These are phyloP conservation scores for Hanleya hanleyi DNA, from an alignment of 2,888 invertebrate genomes.

Conservation along the genomic window DNA sequence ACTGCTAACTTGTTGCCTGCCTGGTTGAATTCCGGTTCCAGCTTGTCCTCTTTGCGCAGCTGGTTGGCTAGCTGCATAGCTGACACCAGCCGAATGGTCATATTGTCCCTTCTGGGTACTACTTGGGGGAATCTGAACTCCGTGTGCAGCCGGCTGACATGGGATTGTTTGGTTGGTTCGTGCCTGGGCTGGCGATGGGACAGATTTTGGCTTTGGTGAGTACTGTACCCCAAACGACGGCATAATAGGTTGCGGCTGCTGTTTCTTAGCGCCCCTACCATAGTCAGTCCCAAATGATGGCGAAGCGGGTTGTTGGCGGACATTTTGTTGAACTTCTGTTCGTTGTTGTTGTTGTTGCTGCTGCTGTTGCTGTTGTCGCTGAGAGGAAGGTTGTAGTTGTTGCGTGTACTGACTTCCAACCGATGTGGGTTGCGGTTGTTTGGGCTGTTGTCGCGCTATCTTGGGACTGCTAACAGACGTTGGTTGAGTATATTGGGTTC, in stretches of 20 bases:
- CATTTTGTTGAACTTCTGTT: no score
- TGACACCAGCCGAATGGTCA: no score
- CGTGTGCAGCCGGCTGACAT: neutral
- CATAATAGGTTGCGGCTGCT: neutral
- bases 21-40: no score
- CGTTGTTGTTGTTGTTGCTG: no score
- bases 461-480: no score
- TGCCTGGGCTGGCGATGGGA: neutral
- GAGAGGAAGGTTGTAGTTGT: neutral
- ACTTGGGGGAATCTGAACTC: no score
- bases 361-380: slow-evolving; percentile 4
- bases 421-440: neutral
- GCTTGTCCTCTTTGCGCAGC: no score
- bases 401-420: neutral
- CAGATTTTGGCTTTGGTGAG: neutral
- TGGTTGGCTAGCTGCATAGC: no score
- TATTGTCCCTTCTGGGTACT: no score
- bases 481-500: neutral
- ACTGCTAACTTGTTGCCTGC: no score
- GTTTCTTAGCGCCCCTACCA: neutral
- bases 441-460: no score
- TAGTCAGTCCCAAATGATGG: neutral
- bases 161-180: neutral
- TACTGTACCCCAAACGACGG: neutral
- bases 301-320: no score